These are phyloP conservation scores for Thunnus thynnus DNA, from an alignment of 2,113 vertebrate species.

Conservation along the genomic window DNA sequence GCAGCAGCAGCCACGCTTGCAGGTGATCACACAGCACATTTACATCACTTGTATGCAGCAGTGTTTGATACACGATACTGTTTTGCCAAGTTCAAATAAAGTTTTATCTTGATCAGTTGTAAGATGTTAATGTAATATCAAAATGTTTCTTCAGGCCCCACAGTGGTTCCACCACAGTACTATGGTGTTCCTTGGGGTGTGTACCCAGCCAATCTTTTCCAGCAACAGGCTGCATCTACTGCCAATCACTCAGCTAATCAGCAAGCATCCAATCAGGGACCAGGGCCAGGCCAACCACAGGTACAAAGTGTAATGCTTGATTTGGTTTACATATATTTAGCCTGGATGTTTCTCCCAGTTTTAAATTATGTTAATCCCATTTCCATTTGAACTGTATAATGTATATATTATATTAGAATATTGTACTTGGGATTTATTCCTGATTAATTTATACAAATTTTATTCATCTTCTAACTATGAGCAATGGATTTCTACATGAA, in stretches of 20 bases:
- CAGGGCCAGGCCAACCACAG: conserved; percentile 92
- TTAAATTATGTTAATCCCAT: not conserved
- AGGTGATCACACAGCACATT: conserved; percentile 80
- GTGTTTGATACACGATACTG: conserved; percentile 10
- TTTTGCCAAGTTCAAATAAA: not conserved
- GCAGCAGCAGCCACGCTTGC: conserved; percentile 96
- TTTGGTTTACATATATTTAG: not conserved
- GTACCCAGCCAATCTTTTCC: conserved; percentile 98
- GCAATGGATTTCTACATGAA: not conserved
- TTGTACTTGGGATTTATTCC: not conserved
- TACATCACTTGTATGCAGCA: not conserved
- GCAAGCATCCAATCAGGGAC: conserved; percentile 94
- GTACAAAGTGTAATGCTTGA: conserved; percentile 73
- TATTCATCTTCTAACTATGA: not conserved
- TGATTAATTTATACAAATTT: not conserved
- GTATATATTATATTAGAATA: not conserved
- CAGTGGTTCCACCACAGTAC: conserved; percentile 98
- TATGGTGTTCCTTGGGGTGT: conserved; percentile 98
- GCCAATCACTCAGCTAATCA: conserved; percentile 89
- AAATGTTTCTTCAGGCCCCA: conserved; percentile 86
- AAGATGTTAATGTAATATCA: not conserved
- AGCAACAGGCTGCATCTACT: conserved; percentile 93
- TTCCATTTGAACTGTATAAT: not conserved
- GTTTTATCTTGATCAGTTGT: not conserved
- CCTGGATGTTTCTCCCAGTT: not conserved